A percentile compares a stretch with the other conserved stretches of the same genome.
phyloP scores from a whole-genome alignment of 2,113 vertebrate genomes.

The Sapajus apella region DNA sequence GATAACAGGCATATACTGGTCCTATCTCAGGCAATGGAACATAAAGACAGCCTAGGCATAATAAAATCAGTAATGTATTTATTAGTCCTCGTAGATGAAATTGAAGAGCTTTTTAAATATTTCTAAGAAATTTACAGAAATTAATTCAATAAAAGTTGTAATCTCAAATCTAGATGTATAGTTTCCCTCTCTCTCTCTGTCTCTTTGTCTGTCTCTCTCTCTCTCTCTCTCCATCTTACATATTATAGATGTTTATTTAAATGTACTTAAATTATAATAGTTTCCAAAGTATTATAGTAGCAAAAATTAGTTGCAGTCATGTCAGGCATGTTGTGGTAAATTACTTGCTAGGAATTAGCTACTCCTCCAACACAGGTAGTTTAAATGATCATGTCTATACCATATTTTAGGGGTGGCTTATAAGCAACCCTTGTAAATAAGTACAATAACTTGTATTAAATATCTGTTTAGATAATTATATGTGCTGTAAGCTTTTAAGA shows the following conservation, averaged over 20 bases:
- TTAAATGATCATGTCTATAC: neutral
- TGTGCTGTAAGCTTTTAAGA: neutral
- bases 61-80: neutral
- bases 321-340: neutral
- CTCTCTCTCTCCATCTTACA: neutral
- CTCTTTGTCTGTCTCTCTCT: too few relatives aligned
- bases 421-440: neutral
- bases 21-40: neutral
- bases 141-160: neutral
- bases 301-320: neutral
- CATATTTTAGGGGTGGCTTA: neutral
- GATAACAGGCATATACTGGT: neutral
- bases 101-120: neutral
- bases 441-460: neutral
- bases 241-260: neutral
- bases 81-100: neutral
- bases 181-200: neutral
- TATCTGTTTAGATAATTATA: neutral
- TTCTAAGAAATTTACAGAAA: neutral
- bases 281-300: neutral
- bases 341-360: neutral
- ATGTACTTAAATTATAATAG: neutral
- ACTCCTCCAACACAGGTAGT: neutral
- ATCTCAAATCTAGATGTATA: neutral
- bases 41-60: neutral